Evolutionary conservation across 2,113 vertebrate genomes (phyloP).

Genomic region (Neofelis nebulosa): DNA sequence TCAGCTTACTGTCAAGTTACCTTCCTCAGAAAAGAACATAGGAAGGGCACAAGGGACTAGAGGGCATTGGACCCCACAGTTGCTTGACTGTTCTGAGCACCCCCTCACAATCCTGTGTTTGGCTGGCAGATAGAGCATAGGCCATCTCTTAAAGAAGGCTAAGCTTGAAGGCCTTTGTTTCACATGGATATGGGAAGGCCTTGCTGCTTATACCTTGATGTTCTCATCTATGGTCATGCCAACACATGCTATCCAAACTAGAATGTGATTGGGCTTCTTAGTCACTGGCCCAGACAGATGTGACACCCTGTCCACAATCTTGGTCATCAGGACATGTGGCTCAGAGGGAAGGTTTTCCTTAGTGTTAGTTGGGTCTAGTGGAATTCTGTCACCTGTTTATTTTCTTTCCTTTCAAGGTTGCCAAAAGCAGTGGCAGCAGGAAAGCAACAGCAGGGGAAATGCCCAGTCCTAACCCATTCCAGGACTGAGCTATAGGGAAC

Average conservation of each 20-base stretch:
- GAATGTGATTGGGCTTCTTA: not conserved
- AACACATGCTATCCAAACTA: not conserved
- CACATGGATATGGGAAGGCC: not conserved
- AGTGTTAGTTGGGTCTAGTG: constrained; percentile 12
- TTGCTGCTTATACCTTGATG: not conserved
- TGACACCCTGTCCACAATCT: not conserved
- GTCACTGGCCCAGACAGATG: not conserved
- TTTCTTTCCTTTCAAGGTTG: constrained; percentile 32
- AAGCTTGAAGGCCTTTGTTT: constrained; percentile 5
- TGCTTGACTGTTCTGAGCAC: not conserved
- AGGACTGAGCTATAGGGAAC: not conserved
- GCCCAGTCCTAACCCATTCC: not conserved
- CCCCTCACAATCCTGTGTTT: not conserved
- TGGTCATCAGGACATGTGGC: not conserved
- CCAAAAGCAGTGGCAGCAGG: constrained; percentile 27
- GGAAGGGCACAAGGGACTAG: not conserved
- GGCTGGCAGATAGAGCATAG: not conserved
- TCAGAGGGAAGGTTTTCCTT: constrained; percentile 48
- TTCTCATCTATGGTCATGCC: not conserved
- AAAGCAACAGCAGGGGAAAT: constrained; percentile 19
- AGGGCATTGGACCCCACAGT: not conserved
- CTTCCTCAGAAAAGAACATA: constrained; percentile 45
- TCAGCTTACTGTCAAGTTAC: constrained; percentile 30
- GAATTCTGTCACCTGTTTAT: constrained; percentile 15
- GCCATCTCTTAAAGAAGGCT: not conserved